These are phyloP conservation scores for Drosophila anceps DNA, from an alignment of 2,888 invertebrate species.

Conservation along the genomic window DNA sequence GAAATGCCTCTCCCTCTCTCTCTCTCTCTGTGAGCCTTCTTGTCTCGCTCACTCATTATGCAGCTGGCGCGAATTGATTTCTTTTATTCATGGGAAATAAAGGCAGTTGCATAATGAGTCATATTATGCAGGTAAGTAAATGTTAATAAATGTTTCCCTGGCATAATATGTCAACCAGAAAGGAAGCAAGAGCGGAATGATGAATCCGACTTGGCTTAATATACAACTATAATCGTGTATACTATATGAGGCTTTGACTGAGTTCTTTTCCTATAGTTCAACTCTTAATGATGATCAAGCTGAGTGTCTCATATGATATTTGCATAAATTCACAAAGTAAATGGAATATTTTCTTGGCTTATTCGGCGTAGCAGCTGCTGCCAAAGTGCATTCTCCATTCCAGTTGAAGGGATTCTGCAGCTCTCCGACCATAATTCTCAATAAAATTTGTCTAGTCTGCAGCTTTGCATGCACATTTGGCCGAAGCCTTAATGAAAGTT, in stretches of 20 bases:
- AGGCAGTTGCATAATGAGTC: slow-evolving; percentile 50
- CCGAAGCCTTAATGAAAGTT: slow-evolving; percentile 64
- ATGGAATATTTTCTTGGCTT: neutral
- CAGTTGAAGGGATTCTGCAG: slow-evolving; percentile 3
- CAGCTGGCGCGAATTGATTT: slow-evolving; percentile 36
- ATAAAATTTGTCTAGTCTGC: slow-evolving; percentile 60
- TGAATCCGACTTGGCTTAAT: neutral
- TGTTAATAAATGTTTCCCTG: slow-evolving; percentile 42
- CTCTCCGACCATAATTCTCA: slow-evolving; percentile 53
- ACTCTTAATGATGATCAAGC: neutral
- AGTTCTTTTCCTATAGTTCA: neutral
- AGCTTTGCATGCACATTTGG: slow-evolving; percentile 56
- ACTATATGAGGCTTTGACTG: neutral
- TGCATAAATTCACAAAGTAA: slow-evolving; percentile 7
- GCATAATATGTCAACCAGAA: slow-evolving; percentile 10
- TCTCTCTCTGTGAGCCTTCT: neutral
- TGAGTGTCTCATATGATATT: neutral
- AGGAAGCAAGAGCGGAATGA: slow-evolving; percentile 1
- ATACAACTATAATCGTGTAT: neutral
- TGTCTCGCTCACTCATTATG: slow-evolving; percentile 6
- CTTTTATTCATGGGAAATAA: slow-evolving; percentile 33
- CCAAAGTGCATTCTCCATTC: slow-evolving; percentile 6
- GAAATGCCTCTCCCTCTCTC: slow-evolving; percentile 15
- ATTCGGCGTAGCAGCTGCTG: slow-evolving; percentile 11
- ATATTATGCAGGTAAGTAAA: slow-evolving; percentile 51